Evolutionary conservation across 2,797 vertebrate species (phyloP), one percentile per base, ranked within the genome.

Genomic region (Cirrhinus mrigala): DNA sequence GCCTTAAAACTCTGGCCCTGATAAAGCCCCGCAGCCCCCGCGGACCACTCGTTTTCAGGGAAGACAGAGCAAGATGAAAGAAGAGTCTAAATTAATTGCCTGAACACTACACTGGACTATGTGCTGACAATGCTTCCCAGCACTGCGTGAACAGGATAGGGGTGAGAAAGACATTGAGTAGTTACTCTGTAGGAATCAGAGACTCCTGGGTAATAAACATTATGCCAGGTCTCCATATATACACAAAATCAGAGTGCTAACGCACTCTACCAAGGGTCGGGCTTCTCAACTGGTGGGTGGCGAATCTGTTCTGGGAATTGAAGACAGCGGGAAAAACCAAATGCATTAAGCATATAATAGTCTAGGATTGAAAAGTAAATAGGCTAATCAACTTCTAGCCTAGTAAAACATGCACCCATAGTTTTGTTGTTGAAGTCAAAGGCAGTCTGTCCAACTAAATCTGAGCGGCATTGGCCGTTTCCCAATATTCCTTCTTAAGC

Each of bases 41-140:
- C 40, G 71, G 84, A 85, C 71, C 89, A 87, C 83, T 85, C 64
- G 54, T 69, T 85, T 88, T 79, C 40, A 79, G 81, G 22, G 70
- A 76, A 79, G 81, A 83, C 82, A 77, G 81, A 77, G 76, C 33
- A 20, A 77, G 69, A 89, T 85, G 69, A 86, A 88, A 83, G 81
- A 75, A 81, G 85, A 82, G 68, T 87, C 87, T 64, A 82, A 79
- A 90, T 88, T 87, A 86, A 88, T 88, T 86, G 85, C 78, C 85
- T 84, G 76, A 85, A 87, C 84, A 85, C 83, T 56, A 81, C 85
- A 80, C 79, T 77, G 81, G 81, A 69, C 81, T 71, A 83, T 86
- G 81, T 87, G 87, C 89, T 90, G 89, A 88, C 89, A 81, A 69
- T 54, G 81, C 87, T 88, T 88, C 87, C 86, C 84, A 87, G 87